Conservation (phyloP, 1,140 invertebrate species). For the Atta cephalotes region DNA sequence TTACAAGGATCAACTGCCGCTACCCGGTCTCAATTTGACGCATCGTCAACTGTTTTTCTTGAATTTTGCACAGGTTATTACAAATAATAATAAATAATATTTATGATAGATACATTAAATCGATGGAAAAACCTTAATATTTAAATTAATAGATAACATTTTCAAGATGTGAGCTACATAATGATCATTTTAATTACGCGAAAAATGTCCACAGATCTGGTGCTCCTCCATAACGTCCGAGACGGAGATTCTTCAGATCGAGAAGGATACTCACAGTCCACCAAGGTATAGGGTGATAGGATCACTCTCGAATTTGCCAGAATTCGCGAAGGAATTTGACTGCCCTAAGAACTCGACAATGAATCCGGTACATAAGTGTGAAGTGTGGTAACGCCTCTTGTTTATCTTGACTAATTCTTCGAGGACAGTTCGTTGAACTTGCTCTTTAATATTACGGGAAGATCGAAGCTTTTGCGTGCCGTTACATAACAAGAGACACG, state of each 20-base stretch:
- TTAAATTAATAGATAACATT: neutral
- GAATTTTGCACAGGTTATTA: constrained; percentile 94
- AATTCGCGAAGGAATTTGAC: constrained; percentile 95
- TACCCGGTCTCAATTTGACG: constrained; percentile 94
- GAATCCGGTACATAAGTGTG: constrained; percentile 97
- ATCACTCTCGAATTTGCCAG: constrained; percentile 94
- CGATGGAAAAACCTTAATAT: neutral
- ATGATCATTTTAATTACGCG: neutral
- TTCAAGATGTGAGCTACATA: neutral
- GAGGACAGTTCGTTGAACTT: constrained; percentile 26
- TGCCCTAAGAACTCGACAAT: constrained; percentile 93
- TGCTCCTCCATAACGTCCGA: constrained; percentile 94
- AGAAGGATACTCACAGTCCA: constrained; percentile 94
- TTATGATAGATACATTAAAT: neutral
- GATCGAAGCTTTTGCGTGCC: constrained; percentile 2
- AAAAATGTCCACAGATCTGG: constrained; percentile 90
- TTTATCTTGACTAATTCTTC: neutral
- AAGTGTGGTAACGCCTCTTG: constrained; percentile 92
- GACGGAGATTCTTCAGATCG: constrained; percentile 90
- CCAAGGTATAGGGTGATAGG: constrained; percentile 94
- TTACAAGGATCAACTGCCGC: constrained; percentile 87
- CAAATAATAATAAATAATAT: neutral
- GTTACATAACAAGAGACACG: neutral
- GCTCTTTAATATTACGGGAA: neutral
- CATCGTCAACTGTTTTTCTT: constrained; percentile 97